Evolutionary conservation across 2,888 invertebrate species (phyloP).

Genomic region (Euproctis similis): DNA sequence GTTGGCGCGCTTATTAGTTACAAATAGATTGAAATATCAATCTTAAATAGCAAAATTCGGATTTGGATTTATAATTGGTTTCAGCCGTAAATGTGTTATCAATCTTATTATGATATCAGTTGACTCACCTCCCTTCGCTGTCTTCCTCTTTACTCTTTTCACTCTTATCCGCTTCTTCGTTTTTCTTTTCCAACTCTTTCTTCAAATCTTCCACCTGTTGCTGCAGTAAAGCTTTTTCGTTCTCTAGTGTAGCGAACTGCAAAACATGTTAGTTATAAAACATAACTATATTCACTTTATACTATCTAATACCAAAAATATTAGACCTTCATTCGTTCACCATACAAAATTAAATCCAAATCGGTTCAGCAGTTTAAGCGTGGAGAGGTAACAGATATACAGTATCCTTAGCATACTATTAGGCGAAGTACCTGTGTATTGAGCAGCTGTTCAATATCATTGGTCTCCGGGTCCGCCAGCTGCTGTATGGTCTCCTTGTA

Average conservation of each 20-base stretch:
- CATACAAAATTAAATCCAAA: no score
- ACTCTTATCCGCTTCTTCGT: slow-evolving; percentile 43
- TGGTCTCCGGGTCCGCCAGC: slow-evolving; percentile 79
- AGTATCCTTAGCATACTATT: not conserved
- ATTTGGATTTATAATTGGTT: no score
- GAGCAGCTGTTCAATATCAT: slow-evolving; percentile 64
- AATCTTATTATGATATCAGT: no score
- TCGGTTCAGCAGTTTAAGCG: no score
- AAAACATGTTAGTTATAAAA: slow-evolving; percentile 43
- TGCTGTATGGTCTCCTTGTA: slow-evolving; percentile 81
- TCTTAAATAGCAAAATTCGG: no score
- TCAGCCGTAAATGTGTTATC: no score
- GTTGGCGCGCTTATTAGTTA: no score
- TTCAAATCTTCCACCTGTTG: slow-evolving; percentile 58
- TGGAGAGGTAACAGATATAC: no score
- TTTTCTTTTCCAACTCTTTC: slow-evolving; percentile 58
- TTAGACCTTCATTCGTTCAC: no score
- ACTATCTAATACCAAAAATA: no score
- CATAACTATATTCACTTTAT: slow-evolving; percentile 8
- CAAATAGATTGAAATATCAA: no score
- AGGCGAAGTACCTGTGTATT: slow-evolving; percentile 46
- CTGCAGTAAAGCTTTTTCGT: slow-evolving; percentile 51
- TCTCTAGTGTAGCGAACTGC: slow-evolving; percentile 56
- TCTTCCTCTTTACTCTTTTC: slow-evolving; percentile 45
- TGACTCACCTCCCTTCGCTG: slow-evolving; percentile 49